phyloP scores from a whole-genome alignment of 1,140 invertebrate species.

The Brachionus koreanus region DNA sequence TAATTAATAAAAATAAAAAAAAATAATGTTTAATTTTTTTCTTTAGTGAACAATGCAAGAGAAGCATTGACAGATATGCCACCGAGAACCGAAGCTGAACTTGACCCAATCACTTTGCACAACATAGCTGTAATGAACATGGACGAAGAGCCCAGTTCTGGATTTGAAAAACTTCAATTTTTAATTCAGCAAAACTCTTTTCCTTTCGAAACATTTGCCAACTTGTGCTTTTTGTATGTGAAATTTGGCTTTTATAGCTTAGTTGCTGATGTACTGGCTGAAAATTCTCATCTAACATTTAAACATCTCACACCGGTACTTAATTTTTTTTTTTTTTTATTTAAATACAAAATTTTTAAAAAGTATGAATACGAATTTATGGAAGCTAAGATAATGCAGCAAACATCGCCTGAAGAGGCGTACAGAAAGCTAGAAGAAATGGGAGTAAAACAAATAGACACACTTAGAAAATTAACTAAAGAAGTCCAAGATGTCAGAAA shows the following conservation, averaged over 20 bases:
- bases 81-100: constrained; percentile 85
- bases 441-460: constrained; percentile 82
- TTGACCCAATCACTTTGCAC: constrained; percentile 95
- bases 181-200: constrained; percentile 86
- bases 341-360: not conserved
- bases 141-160: constrained; percentile 79
- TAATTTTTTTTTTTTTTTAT: constrained; percentile 31
- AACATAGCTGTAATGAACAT: constrained; percentile 96
- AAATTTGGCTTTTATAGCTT: constrained; percentile 91
- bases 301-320: constrained; percentile 84
- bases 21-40: not conserved
- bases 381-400: constrained; percentile 92
- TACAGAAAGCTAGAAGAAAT: constrained; percentile 95
- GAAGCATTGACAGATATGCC: constrained; percentile 97
- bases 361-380: constrained; percentile 67
- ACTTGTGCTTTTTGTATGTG: constrained; percentile 85
- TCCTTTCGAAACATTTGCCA: constrained; percentile 94
- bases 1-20: not conserved
- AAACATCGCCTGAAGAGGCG: constrained; percentile 92
- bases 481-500: constrained; percentile 77
- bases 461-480: constrained; percentile 83
- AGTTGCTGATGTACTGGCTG: constrained; percentile 93
- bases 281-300: constrained; percentile 93
- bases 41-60: constrained; percentile 74
- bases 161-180: constrained; percentile 95